Evolutionary conservation across 1,140 invertebrate species (phyloP).

Genomic region (Telenomus remus): DNA sequence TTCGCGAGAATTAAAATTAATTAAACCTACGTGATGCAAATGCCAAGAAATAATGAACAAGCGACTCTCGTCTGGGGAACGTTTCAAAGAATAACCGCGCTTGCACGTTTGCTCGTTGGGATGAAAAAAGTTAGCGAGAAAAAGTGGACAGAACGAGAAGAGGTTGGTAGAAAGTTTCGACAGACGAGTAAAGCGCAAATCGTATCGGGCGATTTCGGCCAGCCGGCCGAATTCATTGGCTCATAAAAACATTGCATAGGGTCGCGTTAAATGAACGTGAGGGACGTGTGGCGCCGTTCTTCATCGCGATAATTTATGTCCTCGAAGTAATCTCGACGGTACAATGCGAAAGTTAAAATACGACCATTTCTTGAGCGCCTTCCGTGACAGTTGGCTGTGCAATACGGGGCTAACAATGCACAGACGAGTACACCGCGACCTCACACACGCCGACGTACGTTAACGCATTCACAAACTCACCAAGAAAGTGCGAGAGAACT

Average conservation of each 20-base stretch:
- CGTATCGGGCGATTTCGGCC: not conserved
- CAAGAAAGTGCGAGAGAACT: constrained; percentile 47
- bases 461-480: constrained; percentile 53
- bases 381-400: constrained; percentile 12
- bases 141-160: not conserved
- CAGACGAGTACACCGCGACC: constrained; percentile 25
- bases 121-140: not conserved
- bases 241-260: constrained; percentile 2
- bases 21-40: constrained; percentile 3
- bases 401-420: constrained; percentile 23
- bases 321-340: constrained; percentile 62
- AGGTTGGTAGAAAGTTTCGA: not conserved
- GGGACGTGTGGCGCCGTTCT: constrained; percentile 3
- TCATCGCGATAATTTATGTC: constrained; percentile 60
- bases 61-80: not conserved
- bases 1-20: constrained; percentile 15
- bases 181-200: constrained; percentile 10
- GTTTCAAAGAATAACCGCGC: not conserved
- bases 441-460: constrained; percentile 22
- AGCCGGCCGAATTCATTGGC: not conserved
- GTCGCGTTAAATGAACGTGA: constrained; percentile 10
- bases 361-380: constrained; percentile 59
- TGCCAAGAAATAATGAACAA: not conserved
- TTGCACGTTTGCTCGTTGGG: not conserved
- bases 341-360: constrained; percentile 65